phyloP scores from a whole-genome alignment of 2,113 vertebrate species.

The Phrynosoma blainvillii region DNA sequence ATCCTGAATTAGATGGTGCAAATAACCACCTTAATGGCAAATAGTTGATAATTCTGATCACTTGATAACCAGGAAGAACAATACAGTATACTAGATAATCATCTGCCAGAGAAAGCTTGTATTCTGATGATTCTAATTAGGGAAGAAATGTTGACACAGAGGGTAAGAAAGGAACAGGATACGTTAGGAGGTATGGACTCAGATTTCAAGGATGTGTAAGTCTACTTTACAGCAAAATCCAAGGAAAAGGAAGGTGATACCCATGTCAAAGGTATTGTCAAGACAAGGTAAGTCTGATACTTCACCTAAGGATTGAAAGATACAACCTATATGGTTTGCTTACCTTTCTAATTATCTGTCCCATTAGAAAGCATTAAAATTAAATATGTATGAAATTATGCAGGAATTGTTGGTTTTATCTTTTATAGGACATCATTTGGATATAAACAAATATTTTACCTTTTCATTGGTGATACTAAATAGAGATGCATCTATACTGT shows the following conservation, averaged over 20 bases:
- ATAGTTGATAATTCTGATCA: not conserved
- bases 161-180: not conserved
- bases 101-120: not conserved
- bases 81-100: not conserved
- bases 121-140: not conserved
- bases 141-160: not conserved
- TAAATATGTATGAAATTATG: slow-evolving; percentile 75
- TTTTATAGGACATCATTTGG: slow-evolving; percentile 75
- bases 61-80: not conserved
- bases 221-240: no score
- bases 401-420: slow-evolving; percentile 60
- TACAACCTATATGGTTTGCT: slow-evolving; percentile 66
- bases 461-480: not conserved
- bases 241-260: not conserved
- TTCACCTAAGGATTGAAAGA: slow-evolving; percentile 40
- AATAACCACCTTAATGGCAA: not conserved
- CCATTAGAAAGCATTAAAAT: slow-evolving; percentile 76
- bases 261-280: not conserved
- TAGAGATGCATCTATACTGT: no score
- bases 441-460: slow-evolving; percentile 31
- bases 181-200: not conserved
- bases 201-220: not conserved
- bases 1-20: not conserved
- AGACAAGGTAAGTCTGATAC: not conserved
- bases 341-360: slow-evolving; percentile 76